These are phyloP conservation scores for Cynopterus sphinx DNA, from an alignment of 2,797 vertebrate genomes.

Conservation along the genomic window DNA sequence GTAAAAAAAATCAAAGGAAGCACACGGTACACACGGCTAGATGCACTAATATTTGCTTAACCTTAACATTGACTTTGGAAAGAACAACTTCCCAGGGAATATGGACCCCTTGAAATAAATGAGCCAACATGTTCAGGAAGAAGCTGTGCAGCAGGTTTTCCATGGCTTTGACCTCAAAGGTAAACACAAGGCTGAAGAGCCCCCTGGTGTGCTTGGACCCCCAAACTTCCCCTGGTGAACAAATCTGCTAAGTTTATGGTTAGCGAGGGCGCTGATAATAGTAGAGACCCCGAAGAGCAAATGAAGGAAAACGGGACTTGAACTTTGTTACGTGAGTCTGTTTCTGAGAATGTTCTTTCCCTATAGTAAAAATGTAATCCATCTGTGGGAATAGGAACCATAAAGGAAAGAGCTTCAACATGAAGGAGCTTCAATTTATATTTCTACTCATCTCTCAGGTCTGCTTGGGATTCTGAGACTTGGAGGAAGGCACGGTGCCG, in stretches of 20 bases:
- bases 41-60: conserved; percentile 68
- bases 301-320: not conserved
- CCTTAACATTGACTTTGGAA: conserved; percentile 64
- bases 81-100: conserved; percentile 53
- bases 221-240: not conserved
- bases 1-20: conserved; percentile 52
- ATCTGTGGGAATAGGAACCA: conserved; percentile 9
- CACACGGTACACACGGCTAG: not conserved
- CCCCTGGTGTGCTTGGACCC: conserved; percentile 24
- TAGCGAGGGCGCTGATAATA: not conserved
- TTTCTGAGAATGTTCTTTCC: not conserved
- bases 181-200: conserved; percentile 24
- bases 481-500: not conserved
- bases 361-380: not conserved
- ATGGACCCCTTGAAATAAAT: conserved; percentile 46
- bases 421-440: not conserved
- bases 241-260: not conserved
- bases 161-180: conserved; percentile 3
- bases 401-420: not conserved
- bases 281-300: not conserved
- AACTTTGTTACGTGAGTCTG: not conserved
- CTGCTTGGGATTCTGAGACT: not conserved
- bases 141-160: conserved; percentile 20
- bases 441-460: not conserved
- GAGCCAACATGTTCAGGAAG: conserved; percentile 22